Conservation (phyloP, 30 jellyfish, hydroid and myxozoan genomes). For the Hydra vulgaris region DNA sequence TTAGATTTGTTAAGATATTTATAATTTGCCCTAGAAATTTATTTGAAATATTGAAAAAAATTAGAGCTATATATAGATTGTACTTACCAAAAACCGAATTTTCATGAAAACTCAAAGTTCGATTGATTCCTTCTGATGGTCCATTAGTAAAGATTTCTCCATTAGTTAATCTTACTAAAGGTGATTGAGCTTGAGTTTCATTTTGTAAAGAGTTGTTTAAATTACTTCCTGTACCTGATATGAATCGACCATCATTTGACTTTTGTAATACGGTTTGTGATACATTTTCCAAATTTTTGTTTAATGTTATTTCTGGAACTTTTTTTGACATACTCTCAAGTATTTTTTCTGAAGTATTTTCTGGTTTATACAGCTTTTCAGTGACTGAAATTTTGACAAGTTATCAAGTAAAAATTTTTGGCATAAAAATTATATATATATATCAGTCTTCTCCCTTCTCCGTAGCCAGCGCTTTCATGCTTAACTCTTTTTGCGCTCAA, state of each 20-base stretch:
- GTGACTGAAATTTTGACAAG: background rate
- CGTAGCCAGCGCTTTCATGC: too few relatives aligned
- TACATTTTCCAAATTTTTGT: too few relatives aligned
- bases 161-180: background rate
- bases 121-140: background rate
- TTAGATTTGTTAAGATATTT: too few relatives aligned
- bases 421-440: too few relatives aligned
- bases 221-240: background rate
- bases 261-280: too few relatives aligned
- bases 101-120: background rate
- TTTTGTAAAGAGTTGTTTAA: background rate
- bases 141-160: background rate
- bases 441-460: too few relatives aligned
- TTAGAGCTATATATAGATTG: background rate
- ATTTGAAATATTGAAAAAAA: background rate
- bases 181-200: background rate
- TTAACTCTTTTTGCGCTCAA: too few relatives aligned
- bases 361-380: background rate
- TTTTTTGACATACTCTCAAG: too few relatives aligned
- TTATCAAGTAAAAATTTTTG: too few relatives aligned
- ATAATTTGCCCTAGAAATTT: too few relatives aligned
- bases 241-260: background rate
- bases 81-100: background rate
- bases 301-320: too few relatives aligned
- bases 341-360: background rate